These are phyloP conservation scores for Epistrophe grossulariae DNA, from an alignment of 2,888 invertebrate genomes.

Conservation along the genomic window DNA sequence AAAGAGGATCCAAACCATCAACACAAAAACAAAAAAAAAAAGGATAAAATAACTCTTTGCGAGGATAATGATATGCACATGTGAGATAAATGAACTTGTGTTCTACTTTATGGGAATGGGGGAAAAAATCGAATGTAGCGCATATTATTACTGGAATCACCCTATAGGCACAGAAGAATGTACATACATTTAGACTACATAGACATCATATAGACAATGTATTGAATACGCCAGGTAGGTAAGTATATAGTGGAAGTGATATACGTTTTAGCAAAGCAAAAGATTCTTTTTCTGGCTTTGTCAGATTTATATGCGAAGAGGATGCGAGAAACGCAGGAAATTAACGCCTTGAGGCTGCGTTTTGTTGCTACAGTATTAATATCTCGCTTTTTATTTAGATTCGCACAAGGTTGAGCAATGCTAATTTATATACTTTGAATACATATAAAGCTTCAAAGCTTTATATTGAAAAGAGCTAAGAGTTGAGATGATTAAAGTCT, in stretches of 20 bases:
- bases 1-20: constrained; percentile 22
- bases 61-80: constrained; percentile 66
- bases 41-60: constrained; percentile 64
- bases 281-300: constrained; percentile 42
- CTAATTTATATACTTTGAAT: constrained; percentile 15
- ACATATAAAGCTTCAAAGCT: background rate
- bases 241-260: constrained; percentile 12
- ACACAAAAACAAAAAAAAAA: constrained; percentile 9
- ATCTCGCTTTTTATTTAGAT: background rate
- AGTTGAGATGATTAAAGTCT: background rate
- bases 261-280: constrained; percentile 26
- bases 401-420: constrained; percentile 22
- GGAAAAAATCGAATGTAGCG: constrained; percentile 68
- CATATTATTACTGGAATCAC: constrained; percentile 47
- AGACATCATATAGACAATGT: background rate
- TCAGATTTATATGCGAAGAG: constrained; percentile 37
- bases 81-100: constrained; percentile 68
- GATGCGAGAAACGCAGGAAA: constrained; percentile 65
- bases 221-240: constrained; percentile 31
- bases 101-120: background rate
- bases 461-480: background rate
- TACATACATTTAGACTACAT: too few species aligned
- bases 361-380: constrained; percentile 8
- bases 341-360: constrained; percentile 55
- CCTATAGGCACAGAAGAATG: constrained; percentile 38